Evolutionary conservation across 30 jellyfish, hydroid and myxozoan species (phyloP).

Genomic region (Cassiopea andromeda): DNA sequence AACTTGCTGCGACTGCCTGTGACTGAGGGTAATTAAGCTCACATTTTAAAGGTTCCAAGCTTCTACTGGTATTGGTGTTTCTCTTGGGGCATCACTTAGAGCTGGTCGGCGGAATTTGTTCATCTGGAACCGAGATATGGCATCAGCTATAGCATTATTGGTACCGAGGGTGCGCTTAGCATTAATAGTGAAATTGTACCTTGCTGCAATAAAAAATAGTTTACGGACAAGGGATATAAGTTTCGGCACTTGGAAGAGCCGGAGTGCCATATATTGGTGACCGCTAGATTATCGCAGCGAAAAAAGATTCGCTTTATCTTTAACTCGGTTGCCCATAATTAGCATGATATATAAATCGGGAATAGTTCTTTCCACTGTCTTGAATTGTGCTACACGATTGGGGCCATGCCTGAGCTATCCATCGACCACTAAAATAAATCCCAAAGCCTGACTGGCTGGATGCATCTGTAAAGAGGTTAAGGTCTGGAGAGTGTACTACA

Average conservation of each 20-base stretch:
- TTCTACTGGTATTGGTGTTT: not conserved
- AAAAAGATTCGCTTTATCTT: no score
- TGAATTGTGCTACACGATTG: not conserved
- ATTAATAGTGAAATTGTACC: not conserved
- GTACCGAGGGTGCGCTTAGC: not conserved
- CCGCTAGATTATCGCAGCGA: no score
- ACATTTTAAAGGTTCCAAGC: not conserved
- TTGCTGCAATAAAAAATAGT: not conserved
- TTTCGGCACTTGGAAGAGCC: not conserved
- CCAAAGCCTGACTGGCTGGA: constrained; percentile 18
- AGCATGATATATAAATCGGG: constrained; percentile 1
- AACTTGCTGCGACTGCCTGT: not conserved
- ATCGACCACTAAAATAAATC: constrained; percentile 1
- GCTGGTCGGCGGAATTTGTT: not conserved
- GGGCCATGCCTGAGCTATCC: constrained; percentile 19
- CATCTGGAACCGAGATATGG: constrained; percentile 4
- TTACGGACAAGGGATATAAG: not conserved
- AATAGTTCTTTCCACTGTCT: constrained; percentile 15
- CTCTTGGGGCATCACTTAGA: not conserved
- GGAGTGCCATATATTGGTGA: not conserved
- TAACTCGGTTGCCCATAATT: no score
- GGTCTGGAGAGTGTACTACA: not conserved
- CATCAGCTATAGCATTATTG: not conserved
- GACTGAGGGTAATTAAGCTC: not conserved
- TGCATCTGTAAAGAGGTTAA: not conserved